A percentile compares a stretch with the other conserved stretches of the same genome.
Conservation (phyloP, 2,113 vertebrate species). For the Datnioides undecimradiatus region DNA sequence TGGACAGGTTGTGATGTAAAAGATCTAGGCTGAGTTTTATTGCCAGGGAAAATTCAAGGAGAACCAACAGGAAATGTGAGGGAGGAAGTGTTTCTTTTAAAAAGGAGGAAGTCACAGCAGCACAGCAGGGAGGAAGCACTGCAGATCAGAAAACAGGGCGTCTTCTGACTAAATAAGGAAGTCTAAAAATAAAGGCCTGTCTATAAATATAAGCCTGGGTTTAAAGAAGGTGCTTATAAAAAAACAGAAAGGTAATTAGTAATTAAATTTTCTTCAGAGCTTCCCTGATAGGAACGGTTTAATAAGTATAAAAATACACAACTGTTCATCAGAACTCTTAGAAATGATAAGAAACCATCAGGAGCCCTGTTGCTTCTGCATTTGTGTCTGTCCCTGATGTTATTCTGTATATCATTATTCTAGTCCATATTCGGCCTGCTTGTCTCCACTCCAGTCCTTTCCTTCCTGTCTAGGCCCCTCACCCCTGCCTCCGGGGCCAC, state of each 20-base stretch:
- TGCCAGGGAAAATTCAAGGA: too few species aligned
- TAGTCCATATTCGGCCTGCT: not conserved
- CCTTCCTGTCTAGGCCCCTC: not conserved
- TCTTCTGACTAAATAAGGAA: not conserved
- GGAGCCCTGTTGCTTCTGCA: not conserved
- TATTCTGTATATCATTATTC: constrained; percentile 33
- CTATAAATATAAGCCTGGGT: not conserved
- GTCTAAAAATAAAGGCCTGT: not conserved
- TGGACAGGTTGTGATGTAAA: not conserved
- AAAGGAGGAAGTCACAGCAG: too few species aligned
- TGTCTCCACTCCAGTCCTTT: not conserved
- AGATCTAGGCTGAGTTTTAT: not conserved
- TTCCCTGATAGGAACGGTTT: too few species aligned
- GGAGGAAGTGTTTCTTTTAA: too few species aligned
- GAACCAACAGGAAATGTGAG: not conserved
- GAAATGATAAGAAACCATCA: not conserved
- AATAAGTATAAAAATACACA: not conserved
- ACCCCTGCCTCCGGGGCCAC: constrained; percentile 23
- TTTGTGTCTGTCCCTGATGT: not conserved
- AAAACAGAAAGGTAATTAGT: too few species aligned
- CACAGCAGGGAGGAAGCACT: too few species aligned
- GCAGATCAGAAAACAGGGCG: not conserved
- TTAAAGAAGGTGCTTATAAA: not conserved
- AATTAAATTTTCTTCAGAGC: too few species aligned
- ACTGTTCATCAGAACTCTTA: not conserved